Base-by-base conservation (phyloP, 2,797 vertebrate genomes). In the Tangara arthus region DNA sequence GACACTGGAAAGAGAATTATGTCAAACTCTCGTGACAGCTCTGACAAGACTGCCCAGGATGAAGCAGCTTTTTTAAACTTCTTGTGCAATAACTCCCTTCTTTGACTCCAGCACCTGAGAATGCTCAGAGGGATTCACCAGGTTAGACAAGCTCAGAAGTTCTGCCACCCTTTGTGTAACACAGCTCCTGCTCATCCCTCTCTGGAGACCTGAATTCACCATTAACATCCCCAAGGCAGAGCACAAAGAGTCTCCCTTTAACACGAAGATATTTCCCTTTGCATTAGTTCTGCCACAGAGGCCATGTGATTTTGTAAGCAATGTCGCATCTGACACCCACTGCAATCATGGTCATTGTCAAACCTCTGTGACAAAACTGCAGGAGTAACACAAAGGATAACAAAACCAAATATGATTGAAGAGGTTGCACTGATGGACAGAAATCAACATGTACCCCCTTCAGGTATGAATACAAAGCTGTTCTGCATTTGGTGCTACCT, bases 381-480 rank as follows among this genome's bases (percentile, higher is more conserved):
- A 75, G 35, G 4, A 77, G 4, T 17, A 55, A 53, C 21, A 30
- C 8, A 39, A 30, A 87, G 24, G 13, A 19, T 24, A 57, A 70
- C 32, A 80, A 60, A 89, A 84, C 39, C 30, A 69, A 82, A 34
- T 2, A 2, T 17, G 42, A 61, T 16, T 26, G 5, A 76, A 35
- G 63, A 72, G 18, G 7, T 12, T 59, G 32, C 26, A 10, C 23
- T 80, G 34, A 59, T 17, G 13, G 34, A 22, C 26, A 70, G 42
- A 82, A 60, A 64, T 8, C 26, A 26, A 24, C 11, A 12, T 1
- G 0, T 3, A 52, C 18, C 12, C 22, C 16, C 6, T 37, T 64
- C 28, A 77, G n/a, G 42, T 15, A 19, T 1, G 9, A 55, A 22
- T 0, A 2, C 20, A 26, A 8, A 23, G 3, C 7, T n/a, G 5